Percentiles rank a stretch among this genome's conserved stretches.
These are phyloP conservation scores for rat (Rattus norvegicus) DNA, from an alignment of 2,113 vertebrate species.

Conservation along the genomic window DNA sequence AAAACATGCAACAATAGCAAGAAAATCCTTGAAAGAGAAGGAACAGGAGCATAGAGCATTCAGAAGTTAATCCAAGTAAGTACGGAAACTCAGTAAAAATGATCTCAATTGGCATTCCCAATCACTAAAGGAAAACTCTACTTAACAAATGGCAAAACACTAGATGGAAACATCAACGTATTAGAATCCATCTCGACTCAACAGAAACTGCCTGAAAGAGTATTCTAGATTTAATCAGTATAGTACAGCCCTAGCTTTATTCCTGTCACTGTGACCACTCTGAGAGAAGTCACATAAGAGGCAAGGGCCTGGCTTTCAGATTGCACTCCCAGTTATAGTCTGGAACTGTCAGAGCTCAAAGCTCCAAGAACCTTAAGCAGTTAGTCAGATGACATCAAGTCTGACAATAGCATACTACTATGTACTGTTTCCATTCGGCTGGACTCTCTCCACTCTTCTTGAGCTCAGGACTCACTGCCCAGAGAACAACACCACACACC, in stretches of 20 bases:
- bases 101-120: not conserved
- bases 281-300: not conserved
- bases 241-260: not conserved
- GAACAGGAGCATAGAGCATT: not conserved
- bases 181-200: not conserved
- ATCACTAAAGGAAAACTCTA: not conserved
- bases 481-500: too few relatives aligned
- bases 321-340: not conserved
- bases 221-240: too few relatives aligned
- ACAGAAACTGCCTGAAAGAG: not conserved
- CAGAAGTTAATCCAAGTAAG: not conserved
- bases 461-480: not conserved
- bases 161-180: not conserved
- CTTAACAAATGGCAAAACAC: not conserved
- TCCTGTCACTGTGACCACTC: not conserved
- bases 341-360: not conserved
- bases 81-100: not conserved
- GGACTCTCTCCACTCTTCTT: not conserved
- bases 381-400: too few relatives aligned
- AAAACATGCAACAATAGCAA: not conserved
- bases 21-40: not conserved
- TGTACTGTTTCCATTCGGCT: not conserved
- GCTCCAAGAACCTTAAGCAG: not conserved
- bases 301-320: not conserved
- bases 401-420: too few relatives aligned